Evolutionary conservation across 2,113 vertebrate species (phyloP).

Genomic region (Chrysochloris asiatica): DNA sequence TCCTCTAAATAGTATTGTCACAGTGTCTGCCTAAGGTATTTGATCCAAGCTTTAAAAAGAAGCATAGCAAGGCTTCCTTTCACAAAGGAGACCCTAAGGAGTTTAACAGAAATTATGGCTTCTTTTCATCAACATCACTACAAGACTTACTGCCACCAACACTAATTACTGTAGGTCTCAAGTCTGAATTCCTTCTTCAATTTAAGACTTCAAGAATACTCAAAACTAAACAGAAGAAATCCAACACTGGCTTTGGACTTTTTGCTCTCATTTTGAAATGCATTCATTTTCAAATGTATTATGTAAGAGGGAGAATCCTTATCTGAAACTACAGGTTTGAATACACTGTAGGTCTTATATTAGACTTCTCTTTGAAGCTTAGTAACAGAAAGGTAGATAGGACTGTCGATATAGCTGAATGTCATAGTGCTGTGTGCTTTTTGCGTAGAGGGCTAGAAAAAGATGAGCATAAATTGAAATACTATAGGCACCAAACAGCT

Average conservation of each 20-base stretch:
- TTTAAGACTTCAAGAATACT: slow-evolving; percentile 42
- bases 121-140: slow-evolving; percentile 66
- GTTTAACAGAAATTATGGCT: slow-evolving; percentile 44
- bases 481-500: neutral
- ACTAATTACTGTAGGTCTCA: slow-evolving; percentile 43
- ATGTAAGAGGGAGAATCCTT: slow-evolving; percentile 73
- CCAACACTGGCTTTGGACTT: neutral
- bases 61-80: slow-evolving; percentile 53
- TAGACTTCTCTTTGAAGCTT: slow-evolving; percentile 69
- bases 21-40: slow-evolving; percentile 59
- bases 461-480: neutral
- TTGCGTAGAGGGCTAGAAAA: neutral
- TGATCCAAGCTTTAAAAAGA: slow-evolving; percentile 72
- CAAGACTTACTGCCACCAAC: slow-evolving; percentile 50
- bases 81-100: slow-evolving; percentile 62
- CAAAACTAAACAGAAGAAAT: slow-evolving; percentile 54
- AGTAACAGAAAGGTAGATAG: slow-evolving; percentile 59
- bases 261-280: slow-evolving; percentile 47
- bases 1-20: slow-evolving; percentile 53
- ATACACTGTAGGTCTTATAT: slow-evolving; percentile 52
- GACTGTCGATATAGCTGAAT: slow-evolving; percentile 59
- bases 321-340: slow-evolving; percentile 70
- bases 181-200: slow-evolving; percentile 24
- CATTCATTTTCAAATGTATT: slow-evolving; percentile 52
- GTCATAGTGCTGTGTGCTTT: neutral